These are phyloP conservation scores for Sarcophilus harrisii DNA, from an alignment of 2,797 vertebrate genomes.

Conservation along the genomic window DNA sequence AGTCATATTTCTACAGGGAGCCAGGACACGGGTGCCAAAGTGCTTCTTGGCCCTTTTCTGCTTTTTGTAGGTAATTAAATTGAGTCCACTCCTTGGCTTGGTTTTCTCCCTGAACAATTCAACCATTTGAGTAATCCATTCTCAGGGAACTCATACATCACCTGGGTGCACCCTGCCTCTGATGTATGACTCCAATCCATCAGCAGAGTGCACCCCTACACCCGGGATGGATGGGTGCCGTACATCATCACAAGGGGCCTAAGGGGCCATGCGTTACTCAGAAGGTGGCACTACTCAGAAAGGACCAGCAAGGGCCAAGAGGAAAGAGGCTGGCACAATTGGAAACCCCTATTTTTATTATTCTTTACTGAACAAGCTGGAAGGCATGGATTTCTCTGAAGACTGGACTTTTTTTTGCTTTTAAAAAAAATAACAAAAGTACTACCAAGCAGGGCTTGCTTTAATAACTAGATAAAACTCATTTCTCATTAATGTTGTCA, in stretches of 20 bases:
- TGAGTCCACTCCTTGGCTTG: slow-evolving; percentile 86
- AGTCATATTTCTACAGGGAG: slow-evolving; percentile 78
- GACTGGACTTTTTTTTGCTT: background rate
- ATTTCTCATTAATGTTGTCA: background rate
- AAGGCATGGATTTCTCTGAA: background rate
- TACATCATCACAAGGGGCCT: slow-evolving; percentile 83
- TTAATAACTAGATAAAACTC: background rate
- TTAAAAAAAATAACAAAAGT: background rate
- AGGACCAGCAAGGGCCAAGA: slow-evolving; percentile 72
- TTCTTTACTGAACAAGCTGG: background rate
- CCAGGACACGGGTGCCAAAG: slow-evolving; percentile 78
- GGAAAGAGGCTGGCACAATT: slow-evolving; percentile 69
- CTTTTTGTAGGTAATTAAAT: slow-evolving; percentile 85
- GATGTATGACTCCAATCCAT: slow-evolving; percentile 83
- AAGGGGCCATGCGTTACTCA: slow-evolving; percentile 82
- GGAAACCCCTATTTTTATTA: slow-evolving; percentile 50
- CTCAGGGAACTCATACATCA: slow-evolving; percentile 86
- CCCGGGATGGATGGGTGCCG: slow-evolving; percentile 83
- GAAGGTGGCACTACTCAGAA: slow-evolving; percentile 76
- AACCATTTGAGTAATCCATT: slow-evolving; percentile 83
- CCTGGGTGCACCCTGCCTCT: slow-evolving; percentile 75
- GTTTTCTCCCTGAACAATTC: slow-evolving; percentile 84
- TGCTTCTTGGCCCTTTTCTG: slow-evolving; percentile 58
- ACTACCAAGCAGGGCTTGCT: background rate
- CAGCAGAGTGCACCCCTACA: slow-evolving; percentile 81